Evolutionary conservation across 30 jellyfish, hydroid and myxozoan genomes (phyloP).

Genomic region (Chironex yamaguchii): DNA sequence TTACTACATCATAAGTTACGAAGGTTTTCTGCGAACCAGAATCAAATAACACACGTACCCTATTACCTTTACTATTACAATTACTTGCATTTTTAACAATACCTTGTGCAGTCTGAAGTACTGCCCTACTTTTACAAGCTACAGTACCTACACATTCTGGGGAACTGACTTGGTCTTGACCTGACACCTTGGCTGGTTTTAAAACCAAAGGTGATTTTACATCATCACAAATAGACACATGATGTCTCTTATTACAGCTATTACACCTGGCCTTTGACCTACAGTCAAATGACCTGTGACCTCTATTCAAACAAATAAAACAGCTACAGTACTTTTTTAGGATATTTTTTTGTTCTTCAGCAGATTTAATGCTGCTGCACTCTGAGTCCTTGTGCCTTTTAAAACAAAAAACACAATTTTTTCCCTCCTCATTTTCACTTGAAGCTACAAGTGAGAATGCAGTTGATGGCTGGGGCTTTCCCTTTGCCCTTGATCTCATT

Average conservation of each 20-base stretch:
- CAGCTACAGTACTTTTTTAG: conserved; percentile 2
- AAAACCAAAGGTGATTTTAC: not conserved
- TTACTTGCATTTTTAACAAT: not conserved
- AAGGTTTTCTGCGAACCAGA: conserved; percentile 20
- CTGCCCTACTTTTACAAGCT: not conserved
- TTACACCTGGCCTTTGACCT: not conserved
- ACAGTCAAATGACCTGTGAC: conserved; percentile 7
- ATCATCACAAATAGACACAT: not conserved
- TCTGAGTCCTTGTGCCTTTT: not conserved
- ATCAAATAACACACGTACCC: conserved; percentile 28
- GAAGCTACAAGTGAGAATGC: too few relatives aligned
- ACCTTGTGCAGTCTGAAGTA: conserved; percentile 27
- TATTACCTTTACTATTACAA: too few relatives aligned
- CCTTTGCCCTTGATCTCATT: too few relatives aligned
- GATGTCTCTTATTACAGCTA: too few relatives aligned
- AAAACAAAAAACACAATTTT: not conserved
- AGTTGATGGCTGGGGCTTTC: too few relatives aligned
- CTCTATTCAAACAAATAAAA: conserved; percentile 7
- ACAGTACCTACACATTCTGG: not conserved
- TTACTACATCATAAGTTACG: conserved; percentile 22
- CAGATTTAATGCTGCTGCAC: not conserved
- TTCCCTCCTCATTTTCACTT: too few relatives aligned
- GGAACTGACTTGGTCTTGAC: not conserved
- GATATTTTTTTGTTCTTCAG: not conserved
- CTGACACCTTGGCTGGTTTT: not conserved